Evolutionary conservation across 2,888 invertebrate species (phyloP), one percentile per base, ranked within the genome.

Genomic region (Boloria euphrosyne): DNA sequence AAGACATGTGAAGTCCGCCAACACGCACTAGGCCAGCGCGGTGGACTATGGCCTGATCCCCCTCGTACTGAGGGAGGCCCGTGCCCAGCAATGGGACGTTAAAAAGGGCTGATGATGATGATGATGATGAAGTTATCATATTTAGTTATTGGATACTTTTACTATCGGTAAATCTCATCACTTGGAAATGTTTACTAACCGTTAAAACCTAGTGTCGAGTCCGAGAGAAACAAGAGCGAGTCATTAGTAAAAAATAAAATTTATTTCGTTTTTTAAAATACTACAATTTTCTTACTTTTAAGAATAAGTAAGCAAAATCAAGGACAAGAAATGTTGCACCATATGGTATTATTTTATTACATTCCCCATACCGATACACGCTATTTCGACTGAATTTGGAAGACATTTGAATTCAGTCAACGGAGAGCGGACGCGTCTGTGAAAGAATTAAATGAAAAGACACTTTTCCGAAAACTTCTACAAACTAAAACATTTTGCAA

Each of bases 261-360:
- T 0, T 17, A 31, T 18, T 16, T 6, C 50, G 22, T 13, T 47
- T 49, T 16, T 6, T 27, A 17, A 31, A 59, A 5, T 13, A 3
- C 16, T 49, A 64, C n/a, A 14, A 55, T 22, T 47, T 18, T 44
- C 4, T 38, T 10, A 16, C 13, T 31, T 17, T 38, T 51, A 18
- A 66, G 38, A 51, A 46, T 44, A 51, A 51, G 47, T 31, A 18
- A 18, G 61, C 58, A 66, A 67, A 59, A 60, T 52, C 58, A 60
- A 49, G 47, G 31, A 49, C 58, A 53, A 63, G 58, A 67, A 69
- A 66, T 62, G 52, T 55, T 67, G 67, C 64, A 69, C 77, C 80
- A 82, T 80, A 74, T 77, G 78, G 76, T 72, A 74, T 77, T 78
- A 77, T 80, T 82, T 81, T 84, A 83, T 83, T 83, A 79, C 75